A percentile compares a stretch with the other conserved stretches of the same genome.
These are phyloP conservation scores for Polypterus bichir DNA, from an alignment of 2,113 vertebrate species.

Conservation along the genomic window DNA sequence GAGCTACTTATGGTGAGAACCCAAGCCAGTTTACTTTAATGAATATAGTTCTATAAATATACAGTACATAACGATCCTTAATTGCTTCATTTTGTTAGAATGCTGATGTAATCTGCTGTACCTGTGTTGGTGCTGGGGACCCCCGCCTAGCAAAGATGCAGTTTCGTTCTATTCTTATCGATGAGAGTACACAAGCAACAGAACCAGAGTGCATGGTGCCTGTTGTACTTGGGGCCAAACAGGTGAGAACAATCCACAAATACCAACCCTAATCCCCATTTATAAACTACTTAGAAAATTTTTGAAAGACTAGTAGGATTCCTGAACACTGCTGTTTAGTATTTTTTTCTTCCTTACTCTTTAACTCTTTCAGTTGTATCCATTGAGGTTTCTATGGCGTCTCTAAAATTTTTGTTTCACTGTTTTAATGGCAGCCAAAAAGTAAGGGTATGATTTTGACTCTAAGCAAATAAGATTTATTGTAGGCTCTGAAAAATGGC, in stretches of 20 bases:
- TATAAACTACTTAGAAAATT: too few relatives aligned
- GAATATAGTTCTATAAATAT: neutral
- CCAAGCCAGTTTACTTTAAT: neutral
- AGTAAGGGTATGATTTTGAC: too few relatives aligned
- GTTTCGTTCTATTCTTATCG: constrained; percentile 93
- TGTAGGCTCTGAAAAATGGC: too few relatives aligned
- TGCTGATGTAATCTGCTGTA: constrained; percentile 93
- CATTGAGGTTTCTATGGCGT: too few relatives aligned
- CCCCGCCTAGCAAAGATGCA: constrained; percentile 95
- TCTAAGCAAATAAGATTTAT: too few relatives aligned
- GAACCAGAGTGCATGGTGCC: constrained; percentile 97
- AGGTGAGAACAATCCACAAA: constrained; percentile 46
- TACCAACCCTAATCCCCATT: too few relatives aligned
- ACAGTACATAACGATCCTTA: neutral
- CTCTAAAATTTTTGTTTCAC: too few relatives aligned
- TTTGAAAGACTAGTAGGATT: too few relatives aligned
- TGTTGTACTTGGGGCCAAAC: constrained; percentile 87
- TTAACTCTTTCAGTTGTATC: too few relatives aligned
- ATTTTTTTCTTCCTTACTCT: too few relatives aligned
- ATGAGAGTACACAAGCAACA: constrained; percentile 93
- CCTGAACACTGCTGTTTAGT: too few relatives aligned
- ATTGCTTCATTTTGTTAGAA: constrained; percentile 49
- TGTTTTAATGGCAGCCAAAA: too few relatives aligned
- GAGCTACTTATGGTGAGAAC: constrained; percentile 82
- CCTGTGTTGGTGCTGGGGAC: constrained; percentile 88